Conservation (phyloP, 2,888 invertebrate genomes). For the Operophtera brumata region DNA sequence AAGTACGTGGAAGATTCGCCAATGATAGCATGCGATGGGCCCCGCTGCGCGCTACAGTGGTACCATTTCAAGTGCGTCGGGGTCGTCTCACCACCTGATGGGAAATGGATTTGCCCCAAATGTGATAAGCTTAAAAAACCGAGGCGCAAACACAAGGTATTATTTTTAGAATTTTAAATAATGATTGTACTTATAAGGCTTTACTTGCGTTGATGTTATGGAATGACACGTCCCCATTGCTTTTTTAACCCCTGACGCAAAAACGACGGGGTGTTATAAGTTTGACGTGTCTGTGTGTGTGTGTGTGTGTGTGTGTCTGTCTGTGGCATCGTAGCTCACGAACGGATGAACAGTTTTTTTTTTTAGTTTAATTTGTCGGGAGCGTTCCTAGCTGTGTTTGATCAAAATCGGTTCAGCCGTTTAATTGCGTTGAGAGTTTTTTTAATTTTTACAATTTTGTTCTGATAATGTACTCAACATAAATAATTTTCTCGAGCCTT, state of each 20-base stretch:
- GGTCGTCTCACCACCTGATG: slow-evolving; percentile 50
- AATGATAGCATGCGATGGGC: slow-evolving; percentile 65
- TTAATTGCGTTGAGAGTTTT: no score
- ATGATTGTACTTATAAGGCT: neutral
- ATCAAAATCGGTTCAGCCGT: no score
- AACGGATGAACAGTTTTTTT: no score
- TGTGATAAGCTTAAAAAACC: slow-evolving; percentile 38
- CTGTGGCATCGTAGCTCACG: no score
- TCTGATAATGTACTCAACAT: neutral
- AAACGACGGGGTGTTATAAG: no score
- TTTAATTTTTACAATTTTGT: no score
- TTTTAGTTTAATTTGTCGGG: no score
- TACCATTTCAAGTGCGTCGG: slow-evolving; percentile 64
- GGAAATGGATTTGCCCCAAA: slow-evolving; percentile 59
- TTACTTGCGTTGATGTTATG: neutral
- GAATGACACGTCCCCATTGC: neutral
- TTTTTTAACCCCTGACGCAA: no score
- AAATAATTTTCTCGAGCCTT: neutral
- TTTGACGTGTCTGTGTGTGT: no score
- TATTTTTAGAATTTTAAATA: neutral
- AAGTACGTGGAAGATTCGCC: slow-evolving; percentile 43
- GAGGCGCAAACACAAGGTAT: slow-evolving; percentile 18
- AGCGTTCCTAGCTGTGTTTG: no score
- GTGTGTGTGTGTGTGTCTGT: no score
- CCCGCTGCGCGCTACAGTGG: slow-evolving; percentile 53